Evolutionary conservation across 2,888 invertebrate species (phyloP), one percentile per base, ranked within the genome.

Genomic region (Blastobasis adustella): DNA sequence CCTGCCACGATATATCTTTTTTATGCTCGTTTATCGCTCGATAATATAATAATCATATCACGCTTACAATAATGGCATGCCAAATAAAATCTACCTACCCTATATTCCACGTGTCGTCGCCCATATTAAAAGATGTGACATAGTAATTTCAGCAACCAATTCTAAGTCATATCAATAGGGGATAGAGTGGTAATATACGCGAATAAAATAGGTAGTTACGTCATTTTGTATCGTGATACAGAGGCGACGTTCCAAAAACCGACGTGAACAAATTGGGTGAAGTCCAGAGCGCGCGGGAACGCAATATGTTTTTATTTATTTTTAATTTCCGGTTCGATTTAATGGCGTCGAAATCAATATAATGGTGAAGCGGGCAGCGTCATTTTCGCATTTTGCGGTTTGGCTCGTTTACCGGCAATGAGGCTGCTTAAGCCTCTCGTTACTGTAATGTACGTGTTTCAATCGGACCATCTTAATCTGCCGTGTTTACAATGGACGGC

Each of bases 311-410:
- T 86, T 86, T 85, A 85, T 85, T 85, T 82, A 84, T 86, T 85
- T 86, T 86, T 85, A 86, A 85, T 86, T 86, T 85, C 86, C 85
- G 85, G 85, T 83, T 77, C 77, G 81, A 74, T 83, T 82, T 85
- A 85, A 86, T 86, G 85, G 85, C 85, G 85, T 82, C 82, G 85
- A 85, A 86, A 86, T 85, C 85, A 85, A 86, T 86, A 86, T 86
- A 79, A 85, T 85, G 84, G 82, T 78, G 76, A 72, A 71, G 76
- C 82, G 77, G 74, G 68, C 73, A 76, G 73, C 79, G 79, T 76
- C 77, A 79, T 81, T 82, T 82, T 81, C 79, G 80, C 79, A 77
- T 83, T 84, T 79, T 82, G 85, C 76, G 86, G 86, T 82, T 82
- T 81, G 81, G 83, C 79, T 84, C 82, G 85, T 85, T 85, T 83